Evolutionary conservation across 1,140 invertebrate genomes (phyloP).

Genomic region (Helicoverpa zea): DNA sequence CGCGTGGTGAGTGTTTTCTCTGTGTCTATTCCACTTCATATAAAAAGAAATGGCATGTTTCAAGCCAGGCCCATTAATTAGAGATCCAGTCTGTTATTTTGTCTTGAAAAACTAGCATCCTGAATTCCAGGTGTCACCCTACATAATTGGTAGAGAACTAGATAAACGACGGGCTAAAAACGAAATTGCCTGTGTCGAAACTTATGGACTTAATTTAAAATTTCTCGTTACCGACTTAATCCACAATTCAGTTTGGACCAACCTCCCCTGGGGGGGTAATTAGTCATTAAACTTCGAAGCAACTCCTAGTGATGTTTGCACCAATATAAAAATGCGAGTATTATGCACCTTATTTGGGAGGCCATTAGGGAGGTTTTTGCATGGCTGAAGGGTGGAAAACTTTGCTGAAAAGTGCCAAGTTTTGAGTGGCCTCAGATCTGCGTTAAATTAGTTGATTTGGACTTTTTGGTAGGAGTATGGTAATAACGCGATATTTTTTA

Average conservation of each 20-base stretch:
- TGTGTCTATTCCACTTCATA: no score
- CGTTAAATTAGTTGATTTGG: constrained; percentile 28
- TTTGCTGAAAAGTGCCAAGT: constrained; percentile 36
- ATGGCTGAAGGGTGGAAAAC: background rate
- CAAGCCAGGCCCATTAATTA: no score
- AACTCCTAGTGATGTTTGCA: constrained; percentile 3
- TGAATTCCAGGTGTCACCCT: background rate
- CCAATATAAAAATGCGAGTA: background rate
- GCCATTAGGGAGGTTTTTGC: background rate
- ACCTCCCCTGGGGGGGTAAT: constrained; percentile 49
- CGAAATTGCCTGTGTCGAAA: background rate
- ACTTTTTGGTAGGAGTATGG: constrained; percentile 31
- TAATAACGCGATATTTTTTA: background rate
- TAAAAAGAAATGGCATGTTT: no score
- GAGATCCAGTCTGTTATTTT: no score
- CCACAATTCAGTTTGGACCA: constrained; percentile 21
- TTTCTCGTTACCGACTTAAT: constrained; percentile 22
- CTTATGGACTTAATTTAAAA: constrained; percentile 23
- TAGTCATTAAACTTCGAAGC: constrained; percentile 62
- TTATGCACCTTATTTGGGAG: background rate
- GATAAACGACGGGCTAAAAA: background rate
- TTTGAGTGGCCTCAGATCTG: constrained; percentile 39
- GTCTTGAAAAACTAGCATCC: no score
- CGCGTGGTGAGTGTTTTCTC: no score
- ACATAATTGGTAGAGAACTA: background rate